phyloP scores from a whole-genome alignment of 2,888 invertebrate species.

The Agrochola litura region DNA sequence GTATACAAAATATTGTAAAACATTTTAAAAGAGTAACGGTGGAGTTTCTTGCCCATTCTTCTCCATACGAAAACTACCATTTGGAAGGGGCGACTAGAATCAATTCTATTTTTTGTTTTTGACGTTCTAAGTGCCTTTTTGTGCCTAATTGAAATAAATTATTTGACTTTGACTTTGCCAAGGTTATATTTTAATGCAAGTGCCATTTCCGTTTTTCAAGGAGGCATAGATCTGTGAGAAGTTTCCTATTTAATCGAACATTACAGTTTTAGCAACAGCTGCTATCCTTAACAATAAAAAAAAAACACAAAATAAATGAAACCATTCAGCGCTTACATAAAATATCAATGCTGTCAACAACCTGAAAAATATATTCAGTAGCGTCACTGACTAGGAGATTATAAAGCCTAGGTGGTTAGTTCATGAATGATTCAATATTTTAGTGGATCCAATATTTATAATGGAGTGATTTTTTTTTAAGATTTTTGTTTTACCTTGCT shows the following conservation, averaged over 20 bases:
- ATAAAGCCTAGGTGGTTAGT: constrained; percentile 51
- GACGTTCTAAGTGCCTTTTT: no score
- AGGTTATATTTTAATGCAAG: not conserved
- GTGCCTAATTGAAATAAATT: no score
- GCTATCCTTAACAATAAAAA: constrained; percentile 40
- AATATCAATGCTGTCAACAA: constrained; percentile 70
- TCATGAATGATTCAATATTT: constrained; percentile 52
- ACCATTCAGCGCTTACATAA: constrained; percentile 54
- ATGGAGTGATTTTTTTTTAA: not conserved
- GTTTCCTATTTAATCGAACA: not conserved
- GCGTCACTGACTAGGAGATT: constrained; percentile 71
- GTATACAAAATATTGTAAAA: no score
- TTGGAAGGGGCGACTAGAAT: no score
- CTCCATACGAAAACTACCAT: no score
- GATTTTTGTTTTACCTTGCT: constrained; percentile 10
- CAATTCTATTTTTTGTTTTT: no score
- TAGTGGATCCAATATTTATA: constrained; percentile 24
- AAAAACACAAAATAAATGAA: constrained; percentile 37
- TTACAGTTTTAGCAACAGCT: not conserved
- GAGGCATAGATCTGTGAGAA: not conserved
- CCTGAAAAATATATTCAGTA: constrained; percentile 73
- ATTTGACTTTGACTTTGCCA: no score
- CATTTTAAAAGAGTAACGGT: no score
- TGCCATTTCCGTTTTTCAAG: not conserved
- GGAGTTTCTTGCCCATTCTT: no score